Conservation (phyloP, 2,113 vertebrate species). For the Passer domesticus region DNA sequence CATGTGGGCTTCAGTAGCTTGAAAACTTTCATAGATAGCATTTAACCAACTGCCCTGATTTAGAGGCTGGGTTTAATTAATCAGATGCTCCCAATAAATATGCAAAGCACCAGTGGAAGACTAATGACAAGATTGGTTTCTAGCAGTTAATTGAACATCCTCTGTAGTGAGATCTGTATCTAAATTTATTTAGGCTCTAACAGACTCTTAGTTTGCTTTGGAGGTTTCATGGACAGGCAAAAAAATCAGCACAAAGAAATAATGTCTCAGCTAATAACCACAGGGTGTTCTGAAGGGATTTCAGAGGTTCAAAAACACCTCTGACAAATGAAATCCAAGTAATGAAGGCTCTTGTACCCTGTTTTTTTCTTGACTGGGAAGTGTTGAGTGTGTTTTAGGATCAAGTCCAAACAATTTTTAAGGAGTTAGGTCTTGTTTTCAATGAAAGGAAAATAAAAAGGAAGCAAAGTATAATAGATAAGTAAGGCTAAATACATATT, state of each 20-base stretch:
- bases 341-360: not conserved
- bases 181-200: not conserved
- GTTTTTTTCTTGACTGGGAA: slow-evolving; percentile 18
- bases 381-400: slow-evolving; percentile 4
- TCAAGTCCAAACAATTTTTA: slow-evolving; percentile 43
- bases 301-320: not conserved
- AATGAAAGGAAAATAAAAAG: slow-evolving; percentile 60
- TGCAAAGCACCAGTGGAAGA: not conserved
- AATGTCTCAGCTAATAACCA: not conserved
- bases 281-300: not conserved
- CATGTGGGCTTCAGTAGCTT: not conserved
- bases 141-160: not conserved
- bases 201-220: not conserved
- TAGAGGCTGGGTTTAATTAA: not conserved
- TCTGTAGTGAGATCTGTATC: not conserved
- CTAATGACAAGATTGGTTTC: not conserved
- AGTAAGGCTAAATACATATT: not conserved
- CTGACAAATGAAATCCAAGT: not conserved
- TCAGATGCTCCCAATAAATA: not conserved
- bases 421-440: slow-evolving; percentile 25
- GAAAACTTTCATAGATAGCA: not conserved
- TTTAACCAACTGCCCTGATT: not conserved
- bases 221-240: not conserved
- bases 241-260: not conserved
- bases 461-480: slow-evolving; percentile 47